Evolutionary conservation across 1,140 invertebrate genomes (phyloP).

Genomic region (Tachypleus tridentatus): DNA sequence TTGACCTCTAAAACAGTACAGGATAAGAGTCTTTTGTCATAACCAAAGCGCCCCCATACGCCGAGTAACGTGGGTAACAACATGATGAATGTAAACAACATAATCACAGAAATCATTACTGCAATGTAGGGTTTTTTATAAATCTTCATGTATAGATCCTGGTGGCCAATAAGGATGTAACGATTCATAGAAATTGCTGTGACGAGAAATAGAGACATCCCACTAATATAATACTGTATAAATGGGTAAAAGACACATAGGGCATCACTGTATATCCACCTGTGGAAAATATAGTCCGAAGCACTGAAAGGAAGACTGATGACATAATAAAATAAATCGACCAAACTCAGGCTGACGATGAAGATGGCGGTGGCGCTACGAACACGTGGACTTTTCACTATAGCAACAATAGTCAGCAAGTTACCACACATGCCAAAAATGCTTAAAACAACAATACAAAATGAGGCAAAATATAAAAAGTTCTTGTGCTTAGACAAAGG

Average conservation of each 20-base stretch:
- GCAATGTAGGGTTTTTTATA: constrained; percentile 8
- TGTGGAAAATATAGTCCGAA: background rate
- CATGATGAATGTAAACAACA: constrained; percentile 50
- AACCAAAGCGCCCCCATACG: constrained; percentile 66
- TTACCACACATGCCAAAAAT: constrained; percentile 17
- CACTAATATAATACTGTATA: constrained; percentile 78
- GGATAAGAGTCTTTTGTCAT: constrained; percentile 39
- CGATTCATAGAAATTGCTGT: constrained; percentile 78
- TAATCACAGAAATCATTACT: constrained; percentile 42
- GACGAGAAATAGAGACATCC: constrained; percentile 71
- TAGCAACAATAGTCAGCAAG: constrained; percentile 13
- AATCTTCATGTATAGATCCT: constrained; percentile 4
- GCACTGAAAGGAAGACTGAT: constrained; percentile 54
- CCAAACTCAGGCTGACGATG: constrained; percentile 67
- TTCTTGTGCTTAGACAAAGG: too few relatives aligned
- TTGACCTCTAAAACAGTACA: constrained; percentile 41
- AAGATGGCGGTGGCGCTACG: constrained; percentile 72
- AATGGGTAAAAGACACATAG: constrained; percentile 72
- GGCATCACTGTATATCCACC: constrained; percentile 62
- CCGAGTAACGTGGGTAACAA: constrained; percentile 60
- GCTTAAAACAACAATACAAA: constrained; percentile 20
- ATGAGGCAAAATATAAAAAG: constrained; percentile 15
- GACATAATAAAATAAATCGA: constrained; percentile 68
- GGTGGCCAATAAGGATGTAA: constrained; percentile 38
- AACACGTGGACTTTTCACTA: constrained; percentile 7